These are phyloP conservation scores for Zygogramma bicolorata DNA, from an alignment of 2,888 invertebrate genomes.

Conservation along the genomic window DNA sequence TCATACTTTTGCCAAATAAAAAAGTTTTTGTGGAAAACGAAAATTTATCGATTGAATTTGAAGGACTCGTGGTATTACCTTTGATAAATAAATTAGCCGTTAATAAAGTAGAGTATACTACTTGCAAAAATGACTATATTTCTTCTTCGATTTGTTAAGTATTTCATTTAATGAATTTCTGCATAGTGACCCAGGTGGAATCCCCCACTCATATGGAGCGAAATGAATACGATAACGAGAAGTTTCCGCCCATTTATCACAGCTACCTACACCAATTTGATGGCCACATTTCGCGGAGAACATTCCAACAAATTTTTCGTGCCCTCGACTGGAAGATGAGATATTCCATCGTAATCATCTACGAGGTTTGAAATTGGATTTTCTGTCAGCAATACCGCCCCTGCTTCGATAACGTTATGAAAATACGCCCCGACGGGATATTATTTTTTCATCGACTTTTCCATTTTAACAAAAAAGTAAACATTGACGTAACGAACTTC, in stretches of 20 bases:
- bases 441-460: conserved; percentile 12
- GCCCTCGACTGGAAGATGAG: not conserved
- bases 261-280: not conserved
- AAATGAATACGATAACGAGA: not conserved
- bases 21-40: too few species aligned
- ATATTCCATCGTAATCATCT: not conserved
- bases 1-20: too few species aligned
- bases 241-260: not conserved
- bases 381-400: not conserved
- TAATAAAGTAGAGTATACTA: too few species aligned
- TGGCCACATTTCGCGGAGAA: not conserved
- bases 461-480: conserved; percentile 5
- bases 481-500: not conserved
- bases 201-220: too few species aligned
- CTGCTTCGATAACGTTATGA: conserved; percentile 1
- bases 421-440: conserved; percentile 1
- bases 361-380: conserved; percentile 3
- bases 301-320: not conserved
- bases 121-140: too few species aligned
- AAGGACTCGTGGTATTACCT: too few species aligned
- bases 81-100: too few species aligned
- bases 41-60: too few species aligned
- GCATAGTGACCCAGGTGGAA: too few species aligned
- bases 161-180: too few species aligned
- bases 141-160: too few species aligned